Base-by-base conservation (phyloP, 2,888 invertebrate species). In the Aspidapion aeneum region DNA sequence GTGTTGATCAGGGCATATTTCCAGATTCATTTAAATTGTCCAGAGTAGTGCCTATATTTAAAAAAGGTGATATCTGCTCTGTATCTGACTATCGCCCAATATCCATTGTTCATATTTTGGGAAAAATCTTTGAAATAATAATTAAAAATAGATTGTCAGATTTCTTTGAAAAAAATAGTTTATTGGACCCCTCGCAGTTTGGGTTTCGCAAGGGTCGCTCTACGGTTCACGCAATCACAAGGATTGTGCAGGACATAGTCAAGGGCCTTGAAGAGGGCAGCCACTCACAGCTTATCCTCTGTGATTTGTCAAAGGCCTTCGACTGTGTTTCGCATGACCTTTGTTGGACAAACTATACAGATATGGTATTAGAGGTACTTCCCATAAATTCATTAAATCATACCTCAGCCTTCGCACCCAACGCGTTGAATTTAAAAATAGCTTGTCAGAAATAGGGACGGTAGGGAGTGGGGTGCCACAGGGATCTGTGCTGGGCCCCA, bases 51-150 rank as follows among this genome's bases (percentile, higher is more conserved):
- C n/a, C n/a, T n/a, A n/a, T n/a, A n/a, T n/a, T n/a, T n/a, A n/a
- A n/a, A n/a, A 60, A 52, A 21, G 54, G 60, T 16, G 52, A 22
- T 18, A 54, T 17, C 1, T 22, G 51, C 17, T 22, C 60, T 1
- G 20, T 57, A 1, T n/a, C 19, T 19, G 61, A 63, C 18, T 60
- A 60, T 22, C 22, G 60, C 18, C 63, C 63, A 3, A 63, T 61
- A 12, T 63, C 58, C 3, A 21, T 63, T 49, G 51, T 60, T 3
- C 21, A 57, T n/a, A 57, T 56, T 49, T 1, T 60, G 17, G 56
- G 56, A 35, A 63, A 60, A 57, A 61, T 61, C 16, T 58, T 58
- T 22, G 61, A 61, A 51, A 58, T 57, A 21, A 48, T 64, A 9
- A 20, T 64, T 17, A 61, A 61, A 58, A 55, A 48, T 21, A 58